Conservation (phyloP, 1,140 invertebrate species). For the Diuraphis noxia region DNA sequence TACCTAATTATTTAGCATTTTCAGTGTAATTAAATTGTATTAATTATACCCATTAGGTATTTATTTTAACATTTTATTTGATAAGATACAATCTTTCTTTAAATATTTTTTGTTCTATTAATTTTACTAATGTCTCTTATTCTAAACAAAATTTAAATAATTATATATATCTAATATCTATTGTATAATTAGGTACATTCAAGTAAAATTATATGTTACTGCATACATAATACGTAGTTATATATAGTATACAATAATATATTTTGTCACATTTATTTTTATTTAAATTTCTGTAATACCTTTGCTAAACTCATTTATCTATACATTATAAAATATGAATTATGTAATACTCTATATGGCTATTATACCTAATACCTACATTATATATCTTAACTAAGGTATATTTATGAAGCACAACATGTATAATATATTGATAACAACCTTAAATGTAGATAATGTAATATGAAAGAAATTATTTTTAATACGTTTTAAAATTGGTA, state of each 20-base stretch:
- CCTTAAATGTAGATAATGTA: neutral
- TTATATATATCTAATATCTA: too few species aligned
- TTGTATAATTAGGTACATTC: too few species aligned
- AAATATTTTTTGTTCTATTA: neutral
- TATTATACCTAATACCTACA: neutral
- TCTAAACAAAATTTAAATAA: neutral
- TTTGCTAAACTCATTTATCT: neutral
- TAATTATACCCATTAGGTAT: neutral
- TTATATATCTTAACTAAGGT: neutral
- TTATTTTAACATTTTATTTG: neutral
- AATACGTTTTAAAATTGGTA: neutral
- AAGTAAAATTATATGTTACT: too few species aligned
- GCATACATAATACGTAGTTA: too few species aligned
- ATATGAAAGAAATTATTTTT: neutral
- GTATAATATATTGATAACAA: neutral
- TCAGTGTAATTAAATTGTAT: neutral
- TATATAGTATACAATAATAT: neutral
- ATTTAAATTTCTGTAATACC: neutral
- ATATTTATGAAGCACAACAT: neutral
- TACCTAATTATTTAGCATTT: neutral
- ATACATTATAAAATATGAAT: neutral
- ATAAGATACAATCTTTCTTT: neutral
- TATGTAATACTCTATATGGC: neutral
- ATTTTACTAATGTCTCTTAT: neutral
- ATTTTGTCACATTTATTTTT: neutral